These are phyloP conservation scores for Alviniconcha marisindica DNA, from an alignment of 1,140 invertebrate genomes.

Conservation along the genomic window DNA sequence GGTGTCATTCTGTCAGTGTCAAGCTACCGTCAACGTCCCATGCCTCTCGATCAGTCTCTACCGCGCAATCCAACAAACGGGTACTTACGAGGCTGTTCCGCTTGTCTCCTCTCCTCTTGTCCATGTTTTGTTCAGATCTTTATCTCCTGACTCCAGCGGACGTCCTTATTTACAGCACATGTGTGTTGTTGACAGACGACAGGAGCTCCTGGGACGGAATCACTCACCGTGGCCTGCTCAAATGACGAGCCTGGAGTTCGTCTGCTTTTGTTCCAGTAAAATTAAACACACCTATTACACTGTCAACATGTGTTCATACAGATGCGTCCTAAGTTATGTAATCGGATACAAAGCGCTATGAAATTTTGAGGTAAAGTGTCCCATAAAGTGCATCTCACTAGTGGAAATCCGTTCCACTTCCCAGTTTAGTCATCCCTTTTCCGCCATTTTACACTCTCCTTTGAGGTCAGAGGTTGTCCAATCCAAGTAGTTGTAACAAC, in stretches of 20 bases:
- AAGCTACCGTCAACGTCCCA: neutral
- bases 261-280: neutral
- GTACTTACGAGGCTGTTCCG: conserved; percentile 68
- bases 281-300: neutral
- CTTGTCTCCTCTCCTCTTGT: conserved; percentile 52
- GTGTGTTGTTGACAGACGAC: conserved; percentile 6
- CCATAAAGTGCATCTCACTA: neutral
- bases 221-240: neutral
- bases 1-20: neutral
- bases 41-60: too few relatives aligned
- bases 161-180: neutral
- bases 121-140: conserved; percentile 25
- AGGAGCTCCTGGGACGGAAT: neutral
- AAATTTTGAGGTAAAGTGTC: neutral
- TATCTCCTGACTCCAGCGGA: neutral
- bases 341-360: neutral
- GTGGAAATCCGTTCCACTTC: conserved; percentile 6
- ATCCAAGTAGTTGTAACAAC: conserved; percentile 39
- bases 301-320: neutral
- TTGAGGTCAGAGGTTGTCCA: conserved; percentile 49
- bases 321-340: neutral
- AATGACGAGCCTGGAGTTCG: neutral
- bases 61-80: too few relatives aligned
- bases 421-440: conserved; percentile 40
- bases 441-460: conserved; percentile 49